phyloP scores from a whole-genome alignment of 2,888 invertebrate genomes.

The Amblyjoppa proteus region DNA sequence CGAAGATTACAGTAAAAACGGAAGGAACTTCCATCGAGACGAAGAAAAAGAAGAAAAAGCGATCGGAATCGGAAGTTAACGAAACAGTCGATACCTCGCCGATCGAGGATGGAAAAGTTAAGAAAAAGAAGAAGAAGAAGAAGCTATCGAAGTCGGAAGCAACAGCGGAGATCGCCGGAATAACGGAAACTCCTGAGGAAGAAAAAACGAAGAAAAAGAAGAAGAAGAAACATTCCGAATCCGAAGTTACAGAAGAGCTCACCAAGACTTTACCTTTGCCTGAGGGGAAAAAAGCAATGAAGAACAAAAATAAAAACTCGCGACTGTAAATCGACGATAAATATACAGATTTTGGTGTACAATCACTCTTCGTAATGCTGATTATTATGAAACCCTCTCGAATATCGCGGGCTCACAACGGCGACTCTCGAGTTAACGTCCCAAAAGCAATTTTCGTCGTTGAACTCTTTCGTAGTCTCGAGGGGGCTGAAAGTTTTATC shows the following conservation, averaged over 20 bases:
- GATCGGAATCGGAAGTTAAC: constrained; percentile 41
- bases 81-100: constrained; percentile 41
- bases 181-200: constrained; percentile 28
- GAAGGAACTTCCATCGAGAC: constrained; percentile 20
- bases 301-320: constrained; percentile 50
- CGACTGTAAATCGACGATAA: constrained; percentile 17
- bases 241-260: constrained; percentile 33
- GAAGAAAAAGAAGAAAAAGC: constrained; percentile 59
- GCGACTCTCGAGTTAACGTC: not conserved
- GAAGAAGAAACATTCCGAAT: constrained; percentile 35
- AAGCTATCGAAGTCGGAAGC: constrained; percentile 51
- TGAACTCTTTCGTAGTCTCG: not conserved
- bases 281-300: constrained; percentile 37
- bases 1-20: not conserved
- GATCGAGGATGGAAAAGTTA: constrained; percentile 41
- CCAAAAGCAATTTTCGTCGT: constrained; percentile 15
- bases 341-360: constrained; percentile 26
- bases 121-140: constrained; percentile 61
- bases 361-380: not conserved
- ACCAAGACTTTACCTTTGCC: constrained; percentile 5
- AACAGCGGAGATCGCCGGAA: constrained; percentile 55
- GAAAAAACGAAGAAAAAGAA: constrained; percentile 54
- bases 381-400: not conserved
- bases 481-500: constrained; percentile 27
- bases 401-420: not conserved